Evolutionary conservation across 2,797 vertebrate species (phyloP), one percentile per base, ranked within the genome.

Genomic region (Spheniscus humboldti): DNA sequence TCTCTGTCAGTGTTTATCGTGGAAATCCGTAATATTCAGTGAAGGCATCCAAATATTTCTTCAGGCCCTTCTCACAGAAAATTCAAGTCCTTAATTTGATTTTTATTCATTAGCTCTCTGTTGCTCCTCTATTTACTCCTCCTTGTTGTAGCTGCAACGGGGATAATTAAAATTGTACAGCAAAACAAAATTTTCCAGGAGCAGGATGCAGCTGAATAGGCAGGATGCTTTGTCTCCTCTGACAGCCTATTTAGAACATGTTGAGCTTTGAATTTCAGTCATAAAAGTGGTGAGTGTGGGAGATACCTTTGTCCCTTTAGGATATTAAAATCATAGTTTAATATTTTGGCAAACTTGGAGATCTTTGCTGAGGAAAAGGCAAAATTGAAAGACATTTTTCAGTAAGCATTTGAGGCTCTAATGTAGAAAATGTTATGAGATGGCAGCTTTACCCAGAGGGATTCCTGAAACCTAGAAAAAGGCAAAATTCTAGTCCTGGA

Each of bases 131-230:
- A 0, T 90, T 87, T 92, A 45, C 45, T 67, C 23, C 59, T 72
- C 1, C 50, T 86, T 41, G 8, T 81, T 84, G 84, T 83, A 75
- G 76, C 66, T 95, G 91, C 85, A 88, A 30, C 57, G 86, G 82
- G 79, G 45, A 41, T 92, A 81, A 97, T 96, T 96, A 88, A 89
- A 94, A 86, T 37, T 62, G 53, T 27, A 37, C 53, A 81, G 72
- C 84, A 91, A 89, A 96, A 87, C 73, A 56, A 56, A 53, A 43
- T 80, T 83, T 88, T 85, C 63, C 78, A 91, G 81, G 59, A 94
- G 77, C 77, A 82, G 86, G 83, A 43, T 94, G 80, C 60, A 71
- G 71, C 83, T 93, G 63, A 94, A 48, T 22, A 62, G 90, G 69
- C 89, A 86, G 39, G 74, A 85, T 82, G 67, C 56, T 92, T 62